Percentiles rank a stretch among this genome's conserved stretches.
Conservation (phyloP, 2,888 invertebrate genomes). For the Monoplex corrugatus region DNA sequence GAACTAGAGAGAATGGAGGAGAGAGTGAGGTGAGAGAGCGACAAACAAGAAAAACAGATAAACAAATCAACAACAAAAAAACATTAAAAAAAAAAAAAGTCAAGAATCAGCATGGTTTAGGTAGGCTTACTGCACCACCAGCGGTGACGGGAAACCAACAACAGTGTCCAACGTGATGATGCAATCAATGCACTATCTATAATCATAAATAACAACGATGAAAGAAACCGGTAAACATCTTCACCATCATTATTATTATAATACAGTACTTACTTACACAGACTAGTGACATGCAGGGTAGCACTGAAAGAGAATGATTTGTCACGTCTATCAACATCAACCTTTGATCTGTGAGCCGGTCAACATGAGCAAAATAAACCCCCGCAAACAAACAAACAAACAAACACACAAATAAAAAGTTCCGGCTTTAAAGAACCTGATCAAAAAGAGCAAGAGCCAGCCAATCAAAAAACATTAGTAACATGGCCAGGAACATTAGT, state of each 20-base stretch:
- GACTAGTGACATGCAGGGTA: neutral
- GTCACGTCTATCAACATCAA: neutral
- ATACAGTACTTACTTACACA: neutral
- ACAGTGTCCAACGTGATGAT: neutral
- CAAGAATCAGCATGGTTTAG: neutral
- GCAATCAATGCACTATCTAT: constrained; percentile 33
- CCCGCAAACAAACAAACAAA: neutral
- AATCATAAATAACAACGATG: neutral
- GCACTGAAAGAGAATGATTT: neutral
- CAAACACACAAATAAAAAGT: neutral
- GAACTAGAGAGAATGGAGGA: neutral
- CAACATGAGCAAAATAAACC: constrained; percentile 23
- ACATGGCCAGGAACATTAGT: no score
- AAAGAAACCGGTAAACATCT: no score
- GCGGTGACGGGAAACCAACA: neutral
- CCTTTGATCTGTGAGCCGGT: constrained; percentile 6
- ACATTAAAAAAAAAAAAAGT: neutral
- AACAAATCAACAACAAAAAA: neutral
- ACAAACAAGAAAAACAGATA: neutral
- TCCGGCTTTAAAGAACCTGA: neutral
- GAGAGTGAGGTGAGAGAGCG: neutral
- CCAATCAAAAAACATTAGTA: no score
- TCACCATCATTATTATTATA: neutral
- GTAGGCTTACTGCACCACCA: neutral
- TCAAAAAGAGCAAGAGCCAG: no score